phyloP scores from a whole-genome alignment of 2,888 invertebrate species.

The Agriotes lineatus region DNA sequence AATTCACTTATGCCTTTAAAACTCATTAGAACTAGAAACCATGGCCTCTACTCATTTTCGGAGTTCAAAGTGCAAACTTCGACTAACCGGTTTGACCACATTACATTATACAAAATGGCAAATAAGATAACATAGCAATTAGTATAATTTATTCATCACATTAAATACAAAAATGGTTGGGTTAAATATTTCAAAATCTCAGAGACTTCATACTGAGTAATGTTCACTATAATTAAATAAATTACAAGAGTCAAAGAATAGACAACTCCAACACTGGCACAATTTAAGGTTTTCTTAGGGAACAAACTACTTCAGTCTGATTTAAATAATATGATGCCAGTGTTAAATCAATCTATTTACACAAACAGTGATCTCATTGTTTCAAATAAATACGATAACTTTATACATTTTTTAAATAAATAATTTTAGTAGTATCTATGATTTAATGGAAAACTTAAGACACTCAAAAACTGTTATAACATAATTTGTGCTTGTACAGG shows the following conservation, averaged over 20 bases:
- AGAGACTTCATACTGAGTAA: conserved; percentile 14
- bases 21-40: neutral
- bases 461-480: conserved; percentile 3
- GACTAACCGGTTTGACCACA: neutral
- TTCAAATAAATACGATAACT: conserved; percentile 6
- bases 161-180: conserved; percentile 19
- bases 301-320: too few relatives aligned
- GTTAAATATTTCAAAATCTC: conserved; percentile 6
- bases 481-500: conserved; percentile 17
- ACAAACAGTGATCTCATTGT: neutral
- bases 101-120: neutral
- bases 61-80: neutral
- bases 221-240: conserved; percentile 19
- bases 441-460: neutral
- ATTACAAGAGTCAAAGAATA: neutral
- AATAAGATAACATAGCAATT: conserved; percentile 13
- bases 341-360: conserved; percentile 13
- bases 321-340: neutral
- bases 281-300: neutral
- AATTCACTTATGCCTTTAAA: conserved; percentile 17
- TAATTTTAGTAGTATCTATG: conserved; percentile 16
- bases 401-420: conserved; percentile 22
- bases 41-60: neutral
- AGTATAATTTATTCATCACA: conserved; percentile 22
- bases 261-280: conserved; percentile 21